Percentiles rank a stretch among this genome's conserved stretches.
Conservation (phyloP, 1,140 invertebrate genomes). For the Aplysia californica region DNA sequence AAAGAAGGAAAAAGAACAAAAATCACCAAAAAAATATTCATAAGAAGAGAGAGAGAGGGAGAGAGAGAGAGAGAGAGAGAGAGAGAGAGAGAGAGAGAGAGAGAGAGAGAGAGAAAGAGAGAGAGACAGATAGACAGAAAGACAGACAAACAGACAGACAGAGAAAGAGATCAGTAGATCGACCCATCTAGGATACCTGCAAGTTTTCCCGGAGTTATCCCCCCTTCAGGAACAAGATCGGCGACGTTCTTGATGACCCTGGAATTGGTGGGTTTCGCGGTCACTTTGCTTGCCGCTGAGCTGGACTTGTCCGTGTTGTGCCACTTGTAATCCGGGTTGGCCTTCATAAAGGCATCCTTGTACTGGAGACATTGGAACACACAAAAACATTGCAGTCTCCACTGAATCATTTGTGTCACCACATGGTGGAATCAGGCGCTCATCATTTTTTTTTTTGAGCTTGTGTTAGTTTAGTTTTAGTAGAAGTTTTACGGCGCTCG, state of each 20-base stretch:
- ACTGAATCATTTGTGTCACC: too few species aligned
- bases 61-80: not conserved
- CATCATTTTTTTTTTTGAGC: too few species aligned
- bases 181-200: conserved; percentile 69
- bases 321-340: conserved; percentile 95
- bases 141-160: not conserved
- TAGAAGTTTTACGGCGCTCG: too few species aligned
- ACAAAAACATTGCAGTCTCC: too few species aligned
- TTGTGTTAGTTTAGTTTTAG: too few species aligned
- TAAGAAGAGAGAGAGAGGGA: not conserved
- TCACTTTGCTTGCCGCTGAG: conserved; percentile 76
- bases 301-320: conserved; percentile 80
- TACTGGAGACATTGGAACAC: conserved; percentile 75
- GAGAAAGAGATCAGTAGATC: not conserved
- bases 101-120: not conserved
- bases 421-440: too few species aligned
- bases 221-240: conserved; percentile 36
- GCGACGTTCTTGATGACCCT: conserved; percentile 37
- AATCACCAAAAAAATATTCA: not conserved
- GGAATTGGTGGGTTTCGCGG: conserved; percentile 45
- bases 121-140: not conserved
- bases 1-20: not conserved
- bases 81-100: not conserved
- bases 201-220: conserved; percentile 69
- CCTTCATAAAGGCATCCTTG: conserved; percentile 94